phyloP scores from a whole-genome alignment of 2,797 vertebrate species.

The Peromyscus attwateri region DNA sequence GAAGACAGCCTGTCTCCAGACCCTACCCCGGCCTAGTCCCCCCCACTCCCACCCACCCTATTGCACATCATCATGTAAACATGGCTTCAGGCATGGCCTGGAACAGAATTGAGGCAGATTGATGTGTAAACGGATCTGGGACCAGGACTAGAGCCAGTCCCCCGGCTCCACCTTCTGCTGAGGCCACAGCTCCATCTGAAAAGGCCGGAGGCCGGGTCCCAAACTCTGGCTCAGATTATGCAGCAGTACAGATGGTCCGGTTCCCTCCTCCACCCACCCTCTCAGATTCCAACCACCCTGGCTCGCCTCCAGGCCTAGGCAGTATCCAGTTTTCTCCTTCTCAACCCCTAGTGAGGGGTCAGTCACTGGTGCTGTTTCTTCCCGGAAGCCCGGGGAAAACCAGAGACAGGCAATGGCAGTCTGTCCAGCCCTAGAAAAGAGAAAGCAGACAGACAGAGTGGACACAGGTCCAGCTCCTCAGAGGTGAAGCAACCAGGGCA shows the following conservation, averaged over 20 bases:
- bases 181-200: constrained; percentile 63
- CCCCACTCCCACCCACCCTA: constrained; percentile 69
- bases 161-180: constrained; percentile 23
- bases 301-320: constrained; percentile 60
- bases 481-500: constrained; percentile 4
- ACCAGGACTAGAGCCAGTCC: constrained; percentile 63
- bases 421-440: constrained; percentile 93
- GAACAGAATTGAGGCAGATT: constrained; percentile 82
- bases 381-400: constrained; percentile 87
- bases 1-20: constrained; percentile 51
- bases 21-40: constrained; percentile 12
- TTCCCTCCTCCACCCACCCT: constrained; percentile 67
- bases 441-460: background rate
- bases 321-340: constrained; percentile 72
- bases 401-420: constrained; percentile 92
- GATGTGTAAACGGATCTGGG: constrained; percentile 75
- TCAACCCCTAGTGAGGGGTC: background rate
- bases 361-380: constrained; percentile 88
- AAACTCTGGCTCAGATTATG: constrained; percentile 84
- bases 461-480: background rate
- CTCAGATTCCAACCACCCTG: constrained; percentile 64
- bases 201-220: constrained; percentile 72
- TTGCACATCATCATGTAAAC: constrained; percentile 86
- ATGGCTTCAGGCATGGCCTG: constrained; percentile 67
- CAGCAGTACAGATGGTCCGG: constrained; percentile 76